phyloP scores from a whole-genome alignment of 2,797 vertebrate species.

The Dromococcyx pavoninus region DNA sequence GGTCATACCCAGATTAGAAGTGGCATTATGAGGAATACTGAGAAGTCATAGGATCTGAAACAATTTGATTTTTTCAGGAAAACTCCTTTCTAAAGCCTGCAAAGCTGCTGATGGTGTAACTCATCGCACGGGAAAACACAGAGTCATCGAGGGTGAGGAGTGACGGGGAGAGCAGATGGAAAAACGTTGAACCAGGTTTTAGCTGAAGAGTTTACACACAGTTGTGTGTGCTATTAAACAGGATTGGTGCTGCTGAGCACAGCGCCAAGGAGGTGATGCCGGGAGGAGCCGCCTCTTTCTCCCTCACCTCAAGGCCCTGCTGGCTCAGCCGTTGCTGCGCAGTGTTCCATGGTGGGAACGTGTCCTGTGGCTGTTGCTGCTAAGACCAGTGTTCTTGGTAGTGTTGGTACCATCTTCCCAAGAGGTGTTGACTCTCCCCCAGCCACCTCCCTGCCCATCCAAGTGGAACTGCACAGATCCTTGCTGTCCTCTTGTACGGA shows the following conservation, averaged over 20 bases:
- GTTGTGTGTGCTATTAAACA: background rate
- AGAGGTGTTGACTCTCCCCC: background rate
- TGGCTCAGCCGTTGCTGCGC: background rate
- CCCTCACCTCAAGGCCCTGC: background rate
- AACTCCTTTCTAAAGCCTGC: background rate
- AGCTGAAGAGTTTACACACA: background rate
- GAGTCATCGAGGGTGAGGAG: background rate
- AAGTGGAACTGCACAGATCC: background rate
- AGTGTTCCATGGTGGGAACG: background rate
- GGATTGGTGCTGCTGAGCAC: background rate
- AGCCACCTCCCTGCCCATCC: rapidly evolving
- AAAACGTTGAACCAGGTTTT: background rate
- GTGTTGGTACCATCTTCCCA: rapidly evolving
- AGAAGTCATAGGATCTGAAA: background rate
- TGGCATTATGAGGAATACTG: background rate
- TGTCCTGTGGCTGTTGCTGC: background rate
- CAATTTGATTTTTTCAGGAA: background rate
- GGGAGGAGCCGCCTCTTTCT: background rate
- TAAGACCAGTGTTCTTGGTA: background rate
- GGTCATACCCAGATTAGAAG: background rate
- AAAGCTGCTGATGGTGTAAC: background rate
- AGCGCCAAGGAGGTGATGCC: too few species aligned
- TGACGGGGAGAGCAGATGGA: background rate
- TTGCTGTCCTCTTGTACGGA: background rate
- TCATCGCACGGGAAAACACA: background rate